Base-by-base conservation (phyloP, 2,113 vertebrate species). In the Ammodytes marinus region DNA sequence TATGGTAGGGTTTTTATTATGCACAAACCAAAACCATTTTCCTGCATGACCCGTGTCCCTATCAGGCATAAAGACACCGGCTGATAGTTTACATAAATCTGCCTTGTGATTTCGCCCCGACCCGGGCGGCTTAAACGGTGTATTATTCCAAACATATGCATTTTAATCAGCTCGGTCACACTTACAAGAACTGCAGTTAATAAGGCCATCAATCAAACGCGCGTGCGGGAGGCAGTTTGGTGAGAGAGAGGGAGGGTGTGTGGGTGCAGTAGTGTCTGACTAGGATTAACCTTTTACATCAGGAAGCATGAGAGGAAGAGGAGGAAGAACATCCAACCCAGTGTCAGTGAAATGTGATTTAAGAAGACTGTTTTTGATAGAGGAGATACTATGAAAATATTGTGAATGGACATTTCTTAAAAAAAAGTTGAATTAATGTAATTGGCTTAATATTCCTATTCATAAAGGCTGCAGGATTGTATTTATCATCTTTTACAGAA, bases 101-200 rank as follows among this genome's bases (percentile, higher is more conserved):
- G 89, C 81, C 77, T 82, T 69, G 80, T 85, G 78, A 50, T 91
- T 90, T 85, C 78, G 85, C 88, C 86, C 74, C 86, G 69, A 88
- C 88, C 82, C 89, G 74, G 90, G 94, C 95, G 96, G 95, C 96
- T 98, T 98, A 99, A 99, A 97, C 96, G 94, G 95, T 96, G 94
- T 96, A 97, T 98, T 98, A 98, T 97, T 97, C 97, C 96, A 97
- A 97, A 97, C 97, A 98, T 98, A 98, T 97, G 97, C 97, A 96
- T 97, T 95, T 97, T 97, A 99, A 99, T 98, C 97, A 98, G 95
- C 95, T 96, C 92, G 96, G 98, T 99, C 97, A 99, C 97, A 98
- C 96, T 97, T 98, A 99, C 98, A 99, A 97, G 97, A 98, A 97
- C 96, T 96, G 93, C 96, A 95, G 97, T 97, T 99, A 99, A 99